Percentiles rank a stretch among this genome's conserved stretches.
Evolutionary conservation across 2,113 vertebrate genomes (phyloP).

Genomic region (Helogale parvula): DNA sequence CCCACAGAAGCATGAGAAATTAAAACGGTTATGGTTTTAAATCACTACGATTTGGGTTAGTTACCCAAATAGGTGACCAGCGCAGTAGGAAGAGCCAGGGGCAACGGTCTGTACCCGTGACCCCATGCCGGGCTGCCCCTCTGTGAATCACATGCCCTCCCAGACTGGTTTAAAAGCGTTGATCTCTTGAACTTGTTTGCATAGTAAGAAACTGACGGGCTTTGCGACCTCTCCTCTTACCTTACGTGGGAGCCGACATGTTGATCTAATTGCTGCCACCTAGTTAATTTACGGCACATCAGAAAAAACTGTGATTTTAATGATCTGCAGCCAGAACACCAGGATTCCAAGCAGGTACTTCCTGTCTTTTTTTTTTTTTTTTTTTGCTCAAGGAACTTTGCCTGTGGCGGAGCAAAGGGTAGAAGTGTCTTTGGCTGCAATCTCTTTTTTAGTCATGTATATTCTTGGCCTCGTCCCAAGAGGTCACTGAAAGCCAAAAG

Average conservation of each 20-base stretch:
- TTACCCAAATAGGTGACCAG: rapidly evolving
- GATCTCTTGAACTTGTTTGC: neutral
- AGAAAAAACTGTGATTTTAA: neutral
- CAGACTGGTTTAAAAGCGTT: no score
- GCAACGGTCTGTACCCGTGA: rapidly evolving
- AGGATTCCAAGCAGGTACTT: rapidly evolving
- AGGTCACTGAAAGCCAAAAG: constrained; percentile 87
- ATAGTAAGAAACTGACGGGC: neutral
- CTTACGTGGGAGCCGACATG: neutral
- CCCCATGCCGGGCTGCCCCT: rapidly evolving
- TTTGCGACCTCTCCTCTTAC: neutral
- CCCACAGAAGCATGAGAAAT: no score
- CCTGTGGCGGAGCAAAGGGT: neutral
- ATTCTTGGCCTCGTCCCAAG: constrained; percentile 79
- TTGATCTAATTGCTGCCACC: neutral
- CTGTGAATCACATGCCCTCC: neutral
- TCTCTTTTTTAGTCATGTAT: constrained; percentile 71
- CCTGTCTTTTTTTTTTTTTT: neutral
- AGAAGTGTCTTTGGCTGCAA: neutral
- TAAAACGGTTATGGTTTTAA: neutral
- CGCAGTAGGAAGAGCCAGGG: rapidly evolving
- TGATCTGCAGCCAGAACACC: neutral
- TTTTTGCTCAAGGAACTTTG: constrained; percentile 33
- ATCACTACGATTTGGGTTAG: neutral
- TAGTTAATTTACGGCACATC: neutral